Evolutionary conservation across 2,888 invertebrate genomes (phyloP).

Genomic region (Strigamia crassipes): DNA sequence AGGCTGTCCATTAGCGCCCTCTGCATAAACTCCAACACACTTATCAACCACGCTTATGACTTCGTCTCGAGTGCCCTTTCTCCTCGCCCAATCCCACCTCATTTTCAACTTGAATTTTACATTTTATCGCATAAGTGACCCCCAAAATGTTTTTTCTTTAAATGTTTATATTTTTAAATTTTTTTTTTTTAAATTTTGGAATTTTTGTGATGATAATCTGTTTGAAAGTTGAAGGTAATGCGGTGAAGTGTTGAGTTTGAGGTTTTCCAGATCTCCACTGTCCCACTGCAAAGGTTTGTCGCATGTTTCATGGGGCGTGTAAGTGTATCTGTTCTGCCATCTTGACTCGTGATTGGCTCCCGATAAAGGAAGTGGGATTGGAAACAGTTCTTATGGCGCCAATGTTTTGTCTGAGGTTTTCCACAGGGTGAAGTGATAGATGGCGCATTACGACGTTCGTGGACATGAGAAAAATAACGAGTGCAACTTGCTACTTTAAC

Average conservation of each 20-base stretch:
- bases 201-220: neutral
- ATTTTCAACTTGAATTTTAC: neutral
- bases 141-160: too few species aligned
- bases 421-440: neutral
- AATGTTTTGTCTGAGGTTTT: neutral
- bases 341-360: neutral
- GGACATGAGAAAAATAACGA: neutral
- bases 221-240: neutral
- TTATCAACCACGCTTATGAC: neutral
- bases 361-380: neutral
- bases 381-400: neutral
- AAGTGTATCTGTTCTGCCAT: neutral
- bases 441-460: neutral
- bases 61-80: neutral
- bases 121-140: neutral
- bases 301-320: neutral
- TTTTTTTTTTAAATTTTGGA: too few species aligned
- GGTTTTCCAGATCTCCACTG: neutral
- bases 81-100: neutral
- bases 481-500: too few species aligned
- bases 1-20: neutral
- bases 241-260: neutral
- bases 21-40: neutral
- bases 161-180: too few species aligned
- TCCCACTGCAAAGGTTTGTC: neutral